Evolutionary conservation across 1,140 invertebrate genomes (phyloP).

Genomic region (Branchinecta lindahli): DNA sequence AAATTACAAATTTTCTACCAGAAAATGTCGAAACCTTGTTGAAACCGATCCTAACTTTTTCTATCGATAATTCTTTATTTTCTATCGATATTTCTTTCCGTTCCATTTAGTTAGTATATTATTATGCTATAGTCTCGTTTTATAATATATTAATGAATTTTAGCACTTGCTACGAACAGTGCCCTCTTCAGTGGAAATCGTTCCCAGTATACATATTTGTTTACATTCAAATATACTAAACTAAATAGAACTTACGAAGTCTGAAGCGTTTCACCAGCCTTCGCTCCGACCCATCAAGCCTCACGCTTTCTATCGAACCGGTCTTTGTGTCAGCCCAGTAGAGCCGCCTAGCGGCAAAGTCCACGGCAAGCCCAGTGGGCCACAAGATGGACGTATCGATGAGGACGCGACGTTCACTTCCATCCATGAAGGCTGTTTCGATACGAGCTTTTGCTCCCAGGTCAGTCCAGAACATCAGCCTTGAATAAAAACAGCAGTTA

Average conservation of each 20-base stretch:
- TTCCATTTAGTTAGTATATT: too few relatives aligned
- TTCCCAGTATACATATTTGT: too few relatives aligned
- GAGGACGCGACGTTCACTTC: conserved; percentile 39
- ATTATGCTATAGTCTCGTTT: too few relatives aligned
- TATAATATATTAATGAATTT: too few relatives aligned
- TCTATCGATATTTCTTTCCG: too few relatives aligned
- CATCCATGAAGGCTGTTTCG: conserved; percentile 48
- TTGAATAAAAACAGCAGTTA: conserved; percentile 18
- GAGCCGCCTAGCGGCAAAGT: conserved; percentile 44
- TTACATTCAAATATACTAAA: not conserved
- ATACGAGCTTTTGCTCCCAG: conserved; percentile 37
- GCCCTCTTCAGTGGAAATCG: too few relatives aligned
- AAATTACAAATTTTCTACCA: too few relatives aligned
- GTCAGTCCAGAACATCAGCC: conserved; percentile 34
- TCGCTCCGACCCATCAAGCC: conserved; percentile 54
- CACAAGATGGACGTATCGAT: conserved; percentile 41
- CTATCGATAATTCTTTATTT: too few relatives aligned
- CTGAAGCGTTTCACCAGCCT: conserved; percentile 39
- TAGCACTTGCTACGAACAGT: too few relatives aligned
- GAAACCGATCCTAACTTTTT: too few relatives aligned
- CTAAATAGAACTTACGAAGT: conserved; percentile 28
- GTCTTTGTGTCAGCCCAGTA: conserved; percentile 62
- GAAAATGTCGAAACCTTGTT: too few relatives aligned
- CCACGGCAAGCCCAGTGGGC: conserved; percentile 50
- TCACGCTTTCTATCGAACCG: conserved; percentile 54